Evolutionary conservation across 2,113 vertebrate genomes (phyloP), one percentile per base, ranked within the genome.

Genomic region (Poeciliopsis occidentalis): DNA sequence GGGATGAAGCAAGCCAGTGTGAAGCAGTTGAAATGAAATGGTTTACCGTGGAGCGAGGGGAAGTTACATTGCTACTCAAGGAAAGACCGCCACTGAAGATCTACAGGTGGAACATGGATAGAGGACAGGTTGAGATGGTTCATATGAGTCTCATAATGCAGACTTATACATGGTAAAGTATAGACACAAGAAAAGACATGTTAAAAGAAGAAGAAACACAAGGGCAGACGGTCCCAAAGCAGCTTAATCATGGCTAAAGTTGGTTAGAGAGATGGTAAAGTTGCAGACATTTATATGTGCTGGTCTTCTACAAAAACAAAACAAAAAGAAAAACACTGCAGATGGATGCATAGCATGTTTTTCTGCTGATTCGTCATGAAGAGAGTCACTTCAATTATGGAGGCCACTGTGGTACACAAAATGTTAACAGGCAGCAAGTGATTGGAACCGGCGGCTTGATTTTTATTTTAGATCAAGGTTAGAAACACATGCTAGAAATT

Each of bases 21-120:
- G n/a, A 80, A 84, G 70, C 67, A 72, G 71, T 69, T 64, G 79
- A 76, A 78, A 69, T 86, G 91, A 85, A 65, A 85, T 86, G 73
- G 81, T 95, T 98, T 98, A 98, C 97, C 96, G 51, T 96, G 77
- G 94, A 96, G 87, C 94, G 95, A 71, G 96, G 95, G 69, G 94
- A 84, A 4, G 95, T 95, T 71, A 93, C 87, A 90, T 91, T 96
- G 94, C 94, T 95, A 94, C 92, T 92, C 76, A 93, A 67, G 91
- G 95, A 95, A 87, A 91, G 89, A 79, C 95, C 89, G 81, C 96
- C 94, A 83, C 90, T 94, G 93, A 93, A 93, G 90, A 97, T 95
- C 97, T 97, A 96, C 60, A 88, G 92, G 84, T 95, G 89, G 37
- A 92, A 92, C 51, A 89, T 80, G 91, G 83, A 71, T 24, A 92